These are phyloP conservation scores for Ceyx melanurus DNA, from an alignment of 2,113 vertebrate species.

Conservation along the genomic window DNA sequence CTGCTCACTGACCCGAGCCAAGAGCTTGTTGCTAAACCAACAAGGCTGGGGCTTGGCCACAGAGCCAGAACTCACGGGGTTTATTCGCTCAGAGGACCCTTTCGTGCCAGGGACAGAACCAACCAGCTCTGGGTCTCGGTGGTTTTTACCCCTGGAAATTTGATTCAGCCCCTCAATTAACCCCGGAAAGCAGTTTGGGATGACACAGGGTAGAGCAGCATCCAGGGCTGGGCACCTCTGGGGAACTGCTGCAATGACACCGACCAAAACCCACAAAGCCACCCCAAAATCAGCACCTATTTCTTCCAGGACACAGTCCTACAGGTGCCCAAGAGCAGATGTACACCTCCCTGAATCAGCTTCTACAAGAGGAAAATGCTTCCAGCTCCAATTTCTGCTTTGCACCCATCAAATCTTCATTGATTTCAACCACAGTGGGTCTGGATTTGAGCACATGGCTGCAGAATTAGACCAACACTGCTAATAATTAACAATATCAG, in stretches of 20 bases:
- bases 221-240: neutral
- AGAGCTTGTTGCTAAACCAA: neutral
- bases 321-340: neutral
- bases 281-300: neutral
- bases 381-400: neutral
- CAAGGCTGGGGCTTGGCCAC: accelerated
- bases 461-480: neutral
- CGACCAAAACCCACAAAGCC: neutral
- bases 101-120: neutral
- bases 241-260: too few species aligned
- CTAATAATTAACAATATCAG: neutral
- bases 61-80: neutral
- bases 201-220: accelerated
- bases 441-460: accelerated
- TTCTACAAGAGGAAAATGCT: accelerated
- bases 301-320: neutral
- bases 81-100: neutral
- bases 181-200: neutral
- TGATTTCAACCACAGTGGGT: accelerated
- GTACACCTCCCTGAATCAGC: accelerated
- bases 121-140: neutral
- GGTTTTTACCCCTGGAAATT: neutral
- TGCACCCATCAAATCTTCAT: neutral
- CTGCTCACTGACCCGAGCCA: neutral
- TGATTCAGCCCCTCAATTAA: neutral